Conservation (phyloP, 2,113 vertebrate species). For the Hemicordylus capensis region DNA sequence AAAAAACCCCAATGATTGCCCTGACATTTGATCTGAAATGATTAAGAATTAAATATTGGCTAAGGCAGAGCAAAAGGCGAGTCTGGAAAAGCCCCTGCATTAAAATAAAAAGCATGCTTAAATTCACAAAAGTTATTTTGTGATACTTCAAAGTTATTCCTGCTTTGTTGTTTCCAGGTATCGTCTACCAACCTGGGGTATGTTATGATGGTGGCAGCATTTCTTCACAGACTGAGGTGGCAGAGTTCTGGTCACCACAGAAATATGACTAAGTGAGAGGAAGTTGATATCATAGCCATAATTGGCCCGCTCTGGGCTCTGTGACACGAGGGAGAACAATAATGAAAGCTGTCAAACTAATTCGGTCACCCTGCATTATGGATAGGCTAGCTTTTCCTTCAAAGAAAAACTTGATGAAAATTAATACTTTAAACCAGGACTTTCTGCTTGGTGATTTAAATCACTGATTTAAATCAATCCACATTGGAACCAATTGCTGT, state of each 20-base stretch:
- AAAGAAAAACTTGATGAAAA: constrained; percentile 21
- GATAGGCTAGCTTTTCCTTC: neutral
- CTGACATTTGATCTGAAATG: neutral
- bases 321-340: neutral
- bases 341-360: neutral
- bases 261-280: neutral
- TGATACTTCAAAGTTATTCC: neutral
- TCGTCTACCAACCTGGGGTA: neutral
- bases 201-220: neutral
- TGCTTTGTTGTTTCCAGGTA: neutral
- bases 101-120: neutral
- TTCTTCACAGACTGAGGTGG: neutral
- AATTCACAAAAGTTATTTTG: neutral
- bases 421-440: constrained; percentile 1
- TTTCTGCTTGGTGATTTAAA: constrained; percentile 12
- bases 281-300: too few relatives aligned
- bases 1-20: neutral
- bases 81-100: neutral
- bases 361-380: constrained; percentile 3
- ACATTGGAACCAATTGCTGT: constrained; percentile 6
- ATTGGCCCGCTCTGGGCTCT: too few relatives aligned
- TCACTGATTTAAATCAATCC: constrained; percentile 1
- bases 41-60: neutral
- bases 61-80: neutral
- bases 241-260: neutral